phyloP scores from a whole-genome alignment of 2,888 invertebrate species.

The Coleophora deauratella region DNA sequence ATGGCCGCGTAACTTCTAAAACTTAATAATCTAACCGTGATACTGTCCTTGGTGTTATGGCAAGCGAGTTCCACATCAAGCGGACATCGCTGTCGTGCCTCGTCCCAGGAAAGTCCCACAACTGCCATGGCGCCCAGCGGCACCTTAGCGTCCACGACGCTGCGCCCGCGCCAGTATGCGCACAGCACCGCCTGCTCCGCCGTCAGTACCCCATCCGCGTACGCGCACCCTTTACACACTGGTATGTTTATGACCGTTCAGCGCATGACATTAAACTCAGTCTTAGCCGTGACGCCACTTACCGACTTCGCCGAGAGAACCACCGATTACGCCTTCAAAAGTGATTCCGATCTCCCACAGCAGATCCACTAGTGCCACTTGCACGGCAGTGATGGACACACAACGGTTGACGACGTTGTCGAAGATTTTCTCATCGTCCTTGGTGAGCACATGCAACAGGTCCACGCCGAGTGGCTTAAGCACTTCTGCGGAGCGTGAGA shows the following conservation, averaged over 20 bases:
- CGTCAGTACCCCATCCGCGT: constrained; percentile 96
- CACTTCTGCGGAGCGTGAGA: constrained; percentile 83
- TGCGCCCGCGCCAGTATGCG: constrained; percentile 94
- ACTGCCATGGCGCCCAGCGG: constrained; percentile 92
- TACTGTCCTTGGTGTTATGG: constrained; percentile 95
- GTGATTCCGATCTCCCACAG: constrained; percentile 82
- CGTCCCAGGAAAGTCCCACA: constrained; percentile 91
- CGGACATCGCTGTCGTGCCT: constrained; percentile 82
- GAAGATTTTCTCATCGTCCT: constrained; percentile 83
- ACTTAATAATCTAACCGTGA: too few relatives aligned
- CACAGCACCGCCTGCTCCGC: constrained; percentile 95
- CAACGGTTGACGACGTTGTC: constrained; percentile 93
- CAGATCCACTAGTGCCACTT: constrained; percentile 93
- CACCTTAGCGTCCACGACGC: constrained; percentile 84
- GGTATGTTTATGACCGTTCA: too few relatives aligned
- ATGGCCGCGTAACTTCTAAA: too few relatives aligned
- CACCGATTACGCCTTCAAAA: constrained; percentile 97
- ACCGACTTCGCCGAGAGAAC: constrained; percentile 93
- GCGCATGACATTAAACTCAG: too few relatives aligned
- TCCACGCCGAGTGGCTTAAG: constrained; percentile 87
- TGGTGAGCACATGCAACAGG: constrained; percentile 85
- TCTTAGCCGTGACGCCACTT: too few relatives aligned
- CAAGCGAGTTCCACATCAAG: constrained; percentile 90
- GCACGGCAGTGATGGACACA: too few relatives aligned
- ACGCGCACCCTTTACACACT: constrained; percentile 84